Evolutionary conservation across 1,140 invertebrate genomes (phyloP), one percentile per base, ranked within the genome.

Genomic region (Drosophila kanapiae): DNA sequence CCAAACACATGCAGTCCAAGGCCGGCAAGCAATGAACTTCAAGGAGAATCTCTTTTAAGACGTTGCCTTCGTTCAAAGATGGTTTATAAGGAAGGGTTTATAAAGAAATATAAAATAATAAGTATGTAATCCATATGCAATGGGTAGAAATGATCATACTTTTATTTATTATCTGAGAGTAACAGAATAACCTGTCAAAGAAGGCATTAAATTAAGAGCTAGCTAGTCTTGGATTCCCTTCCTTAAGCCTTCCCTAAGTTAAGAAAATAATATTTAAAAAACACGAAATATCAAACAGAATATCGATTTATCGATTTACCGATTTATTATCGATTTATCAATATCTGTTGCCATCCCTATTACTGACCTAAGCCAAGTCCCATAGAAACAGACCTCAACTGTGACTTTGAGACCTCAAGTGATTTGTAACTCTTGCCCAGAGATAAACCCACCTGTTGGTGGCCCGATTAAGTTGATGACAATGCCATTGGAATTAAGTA

Each of bases 281-380:
- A n/a, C n/a, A n/a, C n/a, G n/a, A n/a, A 23, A 23, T 23, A 23
- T 23, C 23, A 23, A 23, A 23, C 23, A 23, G 23, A 23, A 23
- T 23, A 23, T 23, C 3, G 23, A 23, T 23, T 23, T 23, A 23
- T 23, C 23, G 23, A n/a, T 23, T 23, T 38, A 38, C n/a, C 7
- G 38, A 42, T 42, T 8, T 7, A n/a, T 14, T n/a, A 40, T 40
- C 14, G 14, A 11, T 45, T 3, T 23, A 6, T 0, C 3, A 8
- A 4, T 10, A 16, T 8, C 4, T 3, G 3, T 7, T 43, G 16
- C 16, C 18, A 14, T 14, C 6, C 31, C 31, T 37, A 13, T 4
- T 13, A 51, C 35, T 56, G 53, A 56, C 53, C 53, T 56, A n/a
- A 9, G 53, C 13, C 53, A 54, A 54, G 33, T 14, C 1, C 18